Percentiles rank a stretch among this genome's conserved stretches.
Conservation (phyloP, 2,888 invertebrate species). For the Acanthosepion esculentum region DNA sequence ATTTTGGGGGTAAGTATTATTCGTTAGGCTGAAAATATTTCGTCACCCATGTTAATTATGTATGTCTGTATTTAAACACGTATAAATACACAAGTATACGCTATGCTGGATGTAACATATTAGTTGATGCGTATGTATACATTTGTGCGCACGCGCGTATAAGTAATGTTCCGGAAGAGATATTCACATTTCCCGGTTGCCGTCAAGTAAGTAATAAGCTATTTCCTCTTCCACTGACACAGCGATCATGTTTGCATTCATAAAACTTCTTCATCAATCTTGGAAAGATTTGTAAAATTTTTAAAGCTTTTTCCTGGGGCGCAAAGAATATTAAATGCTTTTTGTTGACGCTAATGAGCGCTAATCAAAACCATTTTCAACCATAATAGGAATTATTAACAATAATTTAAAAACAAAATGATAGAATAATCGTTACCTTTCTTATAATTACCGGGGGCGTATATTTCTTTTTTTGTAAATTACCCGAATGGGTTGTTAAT, state of each 20-base stretch:
- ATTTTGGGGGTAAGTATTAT: too few relatives aligned
- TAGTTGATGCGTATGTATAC: background rate
- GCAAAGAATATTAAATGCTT: background rate
- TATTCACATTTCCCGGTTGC: background rate
- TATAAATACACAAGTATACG: background rate
- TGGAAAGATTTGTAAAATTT: background rate
- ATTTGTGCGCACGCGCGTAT: background rate
- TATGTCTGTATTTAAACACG: background rate
- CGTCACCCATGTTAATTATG: background rate
- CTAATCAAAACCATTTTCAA: background rate
- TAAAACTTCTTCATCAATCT: background rate
- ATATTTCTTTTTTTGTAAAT: too few relatives aligned
- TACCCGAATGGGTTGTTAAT: background rate
- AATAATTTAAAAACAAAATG: background rate
- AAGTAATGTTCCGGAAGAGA: background rate
- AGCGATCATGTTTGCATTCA: background rate
- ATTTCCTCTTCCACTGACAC: background rate
- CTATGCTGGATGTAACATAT: background rate
- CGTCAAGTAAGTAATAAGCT: background rate
- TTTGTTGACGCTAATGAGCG: background rate
- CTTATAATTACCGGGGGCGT: background rate
- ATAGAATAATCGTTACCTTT: background rate
- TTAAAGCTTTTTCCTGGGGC: background rate
- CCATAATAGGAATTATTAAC: background rate
- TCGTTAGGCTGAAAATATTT: too few relatives aligned